A percentile compares a stretch with the other conserved stretches of the same genome.
phyloP scores from a whole-genome alignment of 2,888 invertebrate genomes.

The Microctonus aethiopoides region DNA sequence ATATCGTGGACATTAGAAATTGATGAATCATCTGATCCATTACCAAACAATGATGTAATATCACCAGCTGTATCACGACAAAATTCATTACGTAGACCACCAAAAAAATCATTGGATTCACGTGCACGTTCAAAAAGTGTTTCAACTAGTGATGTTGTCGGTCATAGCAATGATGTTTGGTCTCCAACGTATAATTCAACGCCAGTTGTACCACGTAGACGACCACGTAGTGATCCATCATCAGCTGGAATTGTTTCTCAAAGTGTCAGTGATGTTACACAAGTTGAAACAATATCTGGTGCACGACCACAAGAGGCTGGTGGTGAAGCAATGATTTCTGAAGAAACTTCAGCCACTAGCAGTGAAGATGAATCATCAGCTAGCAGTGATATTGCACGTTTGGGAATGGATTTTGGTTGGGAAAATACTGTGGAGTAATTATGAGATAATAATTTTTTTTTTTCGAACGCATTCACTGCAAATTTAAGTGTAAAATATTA shows the following conservation, averaged over 20 bases:
- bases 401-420: constrained; percentile 52
- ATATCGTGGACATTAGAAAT: constrained; percentile 89
- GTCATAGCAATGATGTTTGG: constrained; percentile 48
- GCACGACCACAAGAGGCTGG: constrained; percentile 76
- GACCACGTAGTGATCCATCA: constrained; percentile 59
- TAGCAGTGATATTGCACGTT: constrained; percentile 61
- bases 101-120: constrained; percentile 51
- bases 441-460: too few relatives aligned
- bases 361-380: constrained; percentile 64
- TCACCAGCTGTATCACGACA: constrained; percentile 52
- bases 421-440: constrained; percentile 46
- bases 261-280: constrained; percentile 64
- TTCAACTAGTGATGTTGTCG: constrained; percentile 52
- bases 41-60: constrained; percentile 38
- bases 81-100: constrained; percentile 55
- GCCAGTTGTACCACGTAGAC: constrained; percentile 47
- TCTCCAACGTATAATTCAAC: constrained; percentile 58
- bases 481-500: too few relatives aligned
- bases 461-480: too few relatives aligned
- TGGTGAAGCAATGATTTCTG: constrained; percentile 78
- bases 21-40: constrained; percentile 64
- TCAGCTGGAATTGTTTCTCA: constrained; percentile 64
- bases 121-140: constrained; percentile 61
- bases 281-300: constrained; percentile 67
- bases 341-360: constrained; percentile 63